A percentile compares a stretch with the other conserved stretches of the same genome.
phyloP scores from a whole-genome alignment of 2,888 invertebrate species.

The Teleogryllus oceanicus region DNA sequence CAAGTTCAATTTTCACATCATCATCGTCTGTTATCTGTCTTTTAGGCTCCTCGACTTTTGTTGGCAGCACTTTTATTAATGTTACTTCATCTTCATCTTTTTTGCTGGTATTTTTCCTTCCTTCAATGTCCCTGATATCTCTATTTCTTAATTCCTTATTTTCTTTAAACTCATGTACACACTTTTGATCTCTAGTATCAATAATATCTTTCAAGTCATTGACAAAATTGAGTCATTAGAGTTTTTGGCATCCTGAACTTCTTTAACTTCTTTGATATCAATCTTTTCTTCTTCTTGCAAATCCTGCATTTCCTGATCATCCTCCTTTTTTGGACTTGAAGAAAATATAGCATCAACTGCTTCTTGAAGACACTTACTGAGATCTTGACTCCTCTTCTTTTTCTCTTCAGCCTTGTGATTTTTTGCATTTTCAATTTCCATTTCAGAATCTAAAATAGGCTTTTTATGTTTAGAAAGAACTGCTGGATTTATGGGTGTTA shows the following conservation, averaged over 20 bases:
- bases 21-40: conserved; percentile 43
- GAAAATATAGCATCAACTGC: conserved; percentile 36
- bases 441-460: neutral
- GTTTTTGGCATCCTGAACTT: neutral
- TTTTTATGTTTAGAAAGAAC: conserved; percentile 19
- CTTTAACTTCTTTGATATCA: neutral
- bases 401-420: conserved; percentile 27
- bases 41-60: conserved; percentile 43
- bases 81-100: conserved; percentile 47
- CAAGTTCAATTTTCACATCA: conserved; percentile 48
- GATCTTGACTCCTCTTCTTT: conserved; percentile 31
- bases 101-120: conserved; percentile 46
- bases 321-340: conserved; percentile 21
- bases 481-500: conserved; percentile 22
- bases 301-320: neutral
- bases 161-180: neutral
- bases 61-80: conserved; percentile 46
- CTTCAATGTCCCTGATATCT: conserved; percentile 40
- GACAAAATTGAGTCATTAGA: neutral
- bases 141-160: conserved; percentile 40
- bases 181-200: neutral
- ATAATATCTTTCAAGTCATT: neutral
- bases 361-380: conserved; percentile 37
- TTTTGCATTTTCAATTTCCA: neutral
- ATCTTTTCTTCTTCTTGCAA: neutral